Percentiles rank a stretch among this genome's conserved stretches.
phyloP scores from a whole-genome alignment of 2,888 invertebrate species.

The Lasioglossum lativentre region DNA sequence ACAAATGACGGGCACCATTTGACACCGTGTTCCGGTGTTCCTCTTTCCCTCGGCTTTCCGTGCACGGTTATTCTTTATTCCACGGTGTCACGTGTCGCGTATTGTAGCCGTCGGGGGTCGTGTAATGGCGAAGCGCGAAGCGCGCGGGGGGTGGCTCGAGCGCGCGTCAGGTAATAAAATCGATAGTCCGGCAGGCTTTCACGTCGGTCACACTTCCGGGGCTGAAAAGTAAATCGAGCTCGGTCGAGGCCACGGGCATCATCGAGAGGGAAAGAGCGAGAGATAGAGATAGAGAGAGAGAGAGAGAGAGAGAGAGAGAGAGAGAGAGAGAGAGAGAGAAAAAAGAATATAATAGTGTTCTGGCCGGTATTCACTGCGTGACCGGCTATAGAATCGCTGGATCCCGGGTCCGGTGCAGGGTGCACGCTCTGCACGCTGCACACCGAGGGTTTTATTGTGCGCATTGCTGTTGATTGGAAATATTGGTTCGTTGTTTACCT shows the following conservation, averaged over 20 bases:
- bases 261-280: background rate
- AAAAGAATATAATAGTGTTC: slow-evolving; percentile 58
- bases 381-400: slow-evolving; percentile 44
- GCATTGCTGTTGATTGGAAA: slow-evolving; percentile 59
- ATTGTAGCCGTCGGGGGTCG: slow-evolving; percentile 38
- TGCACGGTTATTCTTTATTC: slow-evolving; percentile 51
- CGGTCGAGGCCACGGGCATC: slow-evolving; percentile 10
- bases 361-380: slow-evolving; percentile 40
- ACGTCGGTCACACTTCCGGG: slow-evolving; percentile 56
- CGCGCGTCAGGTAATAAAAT: slow-evolving; percentile 62
- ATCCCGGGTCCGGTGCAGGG: slow-evolving; percentile 24
- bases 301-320: background rate
- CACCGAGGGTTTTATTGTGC: slow-evolving; percentile 48
- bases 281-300: background rate
- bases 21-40: slow-evolving; percentile 21
- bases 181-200: slow-evolving; percentile 51
- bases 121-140: slow-evolving; percentile 41
- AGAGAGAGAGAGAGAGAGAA: background rate
- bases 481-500: slow-evolving; percentile 64
- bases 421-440: background rate
- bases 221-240: slow-evolving; percentile 59
- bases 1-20: slow-evolving; percentile 50
- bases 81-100: slow-evolving; percentile 48
- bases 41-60: slow-evolving; percentile 14
- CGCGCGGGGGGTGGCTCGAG: slow-evolving; percentile 8